These are phyloP conservation scores for Drosophila quadrilineata DNA, from an alignment of 1,140 invertebrate species.

Conservation along the genomic window DNA sequence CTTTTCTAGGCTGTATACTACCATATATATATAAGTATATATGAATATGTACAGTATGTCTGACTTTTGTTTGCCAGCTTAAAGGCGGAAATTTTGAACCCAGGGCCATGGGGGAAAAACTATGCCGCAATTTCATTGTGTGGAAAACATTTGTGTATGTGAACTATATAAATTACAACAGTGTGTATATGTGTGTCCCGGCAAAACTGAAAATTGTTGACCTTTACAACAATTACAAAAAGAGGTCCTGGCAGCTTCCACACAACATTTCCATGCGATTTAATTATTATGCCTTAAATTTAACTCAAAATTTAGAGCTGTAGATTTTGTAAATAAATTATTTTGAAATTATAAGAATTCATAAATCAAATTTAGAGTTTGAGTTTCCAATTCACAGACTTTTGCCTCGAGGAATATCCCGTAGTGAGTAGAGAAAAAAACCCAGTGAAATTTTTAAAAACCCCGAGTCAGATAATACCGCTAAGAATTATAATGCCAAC, in stretches of 20 bases:
- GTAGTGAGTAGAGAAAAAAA: no score
- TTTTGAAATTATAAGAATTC: background rate
- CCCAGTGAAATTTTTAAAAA: background rate
- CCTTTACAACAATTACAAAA: conserved; percentile 10
- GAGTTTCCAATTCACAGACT: background rate
- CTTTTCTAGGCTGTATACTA: no score
- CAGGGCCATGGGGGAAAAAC: conserved; percentile 36
- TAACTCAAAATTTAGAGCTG: no score
- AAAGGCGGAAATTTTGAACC: conserved; percentile 40
- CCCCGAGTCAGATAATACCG: background rate
- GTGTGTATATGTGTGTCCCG: background rate
- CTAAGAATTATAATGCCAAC: background rate
- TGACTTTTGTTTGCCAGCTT: conserved; percentile 47
- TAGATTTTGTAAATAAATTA: background rate
- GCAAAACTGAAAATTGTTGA: conserved; percentile 14
- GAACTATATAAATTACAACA: background rate
- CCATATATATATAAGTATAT: no score
- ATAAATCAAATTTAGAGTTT: background rate
- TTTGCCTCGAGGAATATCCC: background rate
- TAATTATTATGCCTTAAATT: no score
- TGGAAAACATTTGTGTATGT: conserved; percentile 41
- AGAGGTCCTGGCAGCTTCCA: no score
- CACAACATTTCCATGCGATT: no score
- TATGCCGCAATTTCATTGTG: conserved; percentile 60
- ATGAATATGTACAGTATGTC: no score